Evolutionary conservation across 2,113 vertebrate species (phyloP), one percentile per base, ranked within the genome.

Genomic region (Neofelis nebulosa): DNA sequence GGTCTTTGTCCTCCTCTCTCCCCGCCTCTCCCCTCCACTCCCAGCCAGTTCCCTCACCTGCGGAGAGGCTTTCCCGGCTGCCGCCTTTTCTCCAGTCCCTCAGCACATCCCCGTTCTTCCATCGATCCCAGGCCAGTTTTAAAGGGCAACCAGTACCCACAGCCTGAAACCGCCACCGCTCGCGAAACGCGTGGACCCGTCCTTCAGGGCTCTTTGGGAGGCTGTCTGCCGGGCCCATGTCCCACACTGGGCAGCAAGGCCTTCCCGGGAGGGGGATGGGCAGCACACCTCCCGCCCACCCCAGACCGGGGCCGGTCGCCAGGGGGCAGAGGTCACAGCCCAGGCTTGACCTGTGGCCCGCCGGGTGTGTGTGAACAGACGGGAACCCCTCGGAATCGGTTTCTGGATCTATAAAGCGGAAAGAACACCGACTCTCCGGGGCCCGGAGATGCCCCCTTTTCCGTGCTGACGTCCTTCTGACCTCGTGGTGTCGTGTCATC

Each of bases 181-280:
- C 7, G 23, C 31, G 1, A 19, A 31, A 3, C 2, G 3, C 5
- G 2, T 12, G 23, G 2, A 2, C 33, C 55, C 10, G 8, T n/a
- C 41, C 38, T 76, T 63, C 1, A 61, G 0, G 25, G 69, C 14
- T 2, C 71, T 78, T 61, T 45, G 14, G 38, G 38, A 57, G 7
- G 21, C 19, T 11, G 52, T 76, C 18, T 48, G 71, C 19, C 4
- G 38, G 45, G 29, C 29, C 2, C 0, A 1, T 12, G 2, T 41
- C 12, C 29, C 36, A n/a, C 12, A 5, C 69, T 25, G 36, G 38
- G 55, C 0, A 0, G 36, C 29, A 89, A 31, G 25, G 76, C 55
- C 14, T 10, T 89, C 21, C 38, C 27, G 5, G 31, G 78, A 36
- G 41, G 73, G 57, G 19, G 57, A 27, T 2, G 13, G 63, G 27